Base-by-base conservation (phyloP, 2,113 vertebrate species). In the Paramisgurnus dabryanus region DNA sequence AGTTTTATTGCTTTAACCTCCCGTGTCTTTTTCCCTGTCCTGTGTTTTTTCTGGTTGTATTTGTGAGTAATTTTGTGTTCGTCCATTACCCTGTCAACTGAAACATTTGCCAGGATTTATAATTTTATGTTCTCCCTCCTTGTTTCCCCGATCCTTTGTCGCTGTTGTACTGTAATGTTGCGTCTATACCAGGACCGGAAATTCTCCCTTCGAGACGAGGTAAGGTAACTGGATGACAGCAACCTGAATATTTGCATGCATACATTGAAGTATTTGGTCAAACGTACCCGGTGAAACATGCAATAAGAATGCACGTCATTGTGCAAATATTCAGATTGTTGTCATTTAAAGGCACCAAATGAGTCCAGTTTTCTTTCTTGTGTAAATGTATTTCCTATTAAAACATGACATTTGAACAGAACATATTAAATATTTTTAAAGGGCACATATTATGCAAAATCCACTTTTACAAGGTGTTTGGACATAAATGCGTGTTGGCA, bases 31-130 rank as follows among this genome's bases (percentile, higher is more conserved):
- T 80, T 68, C 47, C 80, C 50, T 72, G n/a, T 55, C 18, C 61
- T 5, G 7, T 72, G n/a, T 72, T 40, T 34, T 34, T 34, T 75
- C 11, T 61, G 12, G 61, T 22, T 55, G 39, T 73, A 55, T 89
- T 78, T 58, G 40, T 73, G 40, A 67, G 34, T 72, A 5, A 86
- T 84, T 89, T 80, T 57, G 18, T 85, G 43, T 87, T 80, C 90
- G 75, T 86, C 49, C 76, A 68, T 82, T 88, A 91, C 89, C 89
- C 88, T 89, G 87, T 87, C 87, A 65, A 89, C 88, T 87, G 83
- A 85, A 87, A 84, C 66, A 88, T 88, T 85, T 89, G 87, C 87
- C 88, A 87, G 87, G 89, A 90, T 91, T 92, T 80, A 89, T 76
- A 86, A 87, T 89, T 82, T 88, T 83, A 79, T 91, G 86, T 91